phyloP scores from a whole-genome alignment of 2,797 vertebrate genomes.

The Zenarchopterus dispar region DNA sequence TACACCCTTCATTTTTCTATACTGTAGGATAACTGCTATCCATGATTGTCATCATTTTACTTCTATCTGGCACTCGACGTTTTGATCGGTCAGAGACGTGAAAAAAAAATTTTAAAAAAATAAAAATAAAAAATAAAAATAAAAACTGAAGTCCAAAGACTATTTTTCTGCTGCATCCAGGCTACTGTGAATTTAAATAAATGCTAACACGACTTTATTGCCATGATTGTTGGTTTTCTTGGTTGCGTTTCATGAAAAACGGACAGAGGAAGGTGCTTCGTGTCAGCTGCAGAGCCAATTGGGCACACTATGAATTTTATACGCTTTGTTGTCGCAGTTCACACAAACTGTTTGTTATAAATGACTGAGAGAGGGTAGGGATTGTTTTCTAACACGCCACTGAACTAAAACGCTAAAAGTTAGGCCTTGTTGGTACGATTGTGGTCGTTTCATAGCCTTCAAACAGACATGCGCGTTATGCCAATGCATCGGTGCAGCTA shows the following conservation, averaged over 20 bases:
- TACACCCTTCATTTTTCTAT: conserved; percentile 70
- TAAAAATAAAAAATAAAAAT: neutral
- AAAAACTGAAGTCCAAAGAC: conserved; percentile 96
- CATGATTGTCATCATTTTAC: conserved; percentile 76
- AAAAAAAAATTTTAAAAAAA: conserved; percentile 51
- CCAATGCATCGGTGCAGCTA: conserved; percentile 75
- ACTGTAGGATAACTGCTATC: conserved; percentile 66
- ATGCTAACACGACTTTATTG: conserved; percentile 89
- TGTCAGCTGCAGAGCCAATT: conserved; percentile 63
- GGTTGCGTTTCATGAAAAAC: conserved; percentile 69
- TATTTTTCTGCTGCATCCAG: conserved; percentile 99
- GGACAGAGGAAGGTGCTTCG: conserved; percentile 60
- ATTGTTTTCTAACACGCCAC: conserved; percentile 57
- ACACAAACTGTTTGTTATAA: conserved; percentile 41
- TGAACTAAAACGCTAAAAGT: conserved; percentile 61
- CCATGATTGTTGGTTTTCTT: conserved; percentile 75
- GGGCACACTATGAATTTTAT: conserved; percentile 70
- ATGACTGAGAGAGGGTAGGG: conserved; percentile 56
- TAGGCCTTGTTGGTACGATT: conserved; percentile 60
- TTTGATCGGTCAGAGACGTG: conserved; percentile 84
- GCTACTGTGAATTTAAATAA: conserved; percentile 95
- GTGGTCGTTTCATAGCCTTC: conserved; percentile 71
- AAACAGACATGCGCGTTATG: conserved; percentile 55
- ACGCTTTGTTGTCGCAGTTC: conserved; percentile 46
- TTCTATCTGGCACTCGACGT: conserved; percentile 83